A percentile compares a stretch with the other conserved stretches of the same genome.
These are phyloP conservation scores for Ancistrus triradiatus DNA, from an alignment of 2,113 vertebrate species.

Conservation along the genomic window DNA sequence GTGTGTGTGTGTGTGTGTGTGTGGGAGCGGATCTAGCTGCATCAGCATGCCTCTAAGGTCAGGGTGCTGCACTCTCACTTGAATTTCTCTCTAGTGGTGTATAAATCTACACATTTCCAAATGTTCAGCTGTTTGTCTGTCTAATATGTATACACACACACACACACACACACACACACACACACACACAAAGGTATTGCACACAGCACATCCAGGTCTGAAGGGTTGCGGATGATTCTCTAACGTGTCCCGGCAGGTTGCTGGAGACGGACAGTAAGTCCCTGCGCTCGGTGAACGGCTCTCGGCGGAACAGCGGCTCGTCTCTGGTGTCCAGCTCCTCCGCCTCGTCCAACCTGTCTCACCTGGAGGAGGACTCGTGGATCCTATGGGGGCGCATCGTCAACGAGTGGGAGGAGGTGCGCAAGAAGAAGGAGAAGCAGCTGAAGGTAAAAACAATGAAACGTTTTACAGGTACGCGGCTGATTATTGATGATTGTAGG, in stretches of 20 bases:
- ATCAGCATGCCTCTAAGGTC: background rate
- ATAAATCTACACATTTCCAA: too few relatives aligned
- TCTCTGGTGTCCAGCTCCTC: constrained; percentile 98
- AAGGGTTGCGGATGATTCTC: too few relatives aligned
- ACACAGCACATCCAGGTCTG: too few relatives aligned
- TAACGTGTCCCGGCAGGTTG: constrained; percentile 67
- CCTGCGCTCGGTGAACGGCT: constrained; percentile 91
- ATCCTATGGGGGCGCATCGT: constrained; percentile 95
- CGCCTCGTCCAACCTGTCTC: constrained; percentile 95
- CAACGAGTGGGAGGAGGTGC: constrained; percentile 97
- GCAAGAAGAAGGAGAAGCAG: constrained; percentile 96
- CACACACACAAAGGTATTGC: too few relatives aligned
- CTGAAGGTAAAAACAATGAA: constrained; percentile 78
- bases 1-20: constrained; percentile 2
- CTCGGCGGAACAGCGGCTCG: constrained; percentile 92
- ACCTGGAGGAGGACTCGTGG: constrained; percentile 96
- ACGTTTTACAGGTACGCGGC: background rate
- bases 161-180: too few relatives aligned
- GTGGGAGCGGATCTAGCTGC: constrained; percentile 10
- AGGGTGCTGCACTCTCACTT: too few relatives aligned
- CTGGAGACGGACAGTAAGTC: constrained; percentile 96
- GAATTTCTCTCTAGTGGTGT: too few relatives aligned
- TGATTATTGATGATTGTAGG: too few relatives aligned
- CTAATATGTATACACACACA: too few relatives aligned
- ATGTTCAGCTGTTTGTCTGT: background rate